Evolutionary conservation across 2,113 vertebrate genomes (phyloP).

Genomic region (Urocitellus parryii): DNA sequence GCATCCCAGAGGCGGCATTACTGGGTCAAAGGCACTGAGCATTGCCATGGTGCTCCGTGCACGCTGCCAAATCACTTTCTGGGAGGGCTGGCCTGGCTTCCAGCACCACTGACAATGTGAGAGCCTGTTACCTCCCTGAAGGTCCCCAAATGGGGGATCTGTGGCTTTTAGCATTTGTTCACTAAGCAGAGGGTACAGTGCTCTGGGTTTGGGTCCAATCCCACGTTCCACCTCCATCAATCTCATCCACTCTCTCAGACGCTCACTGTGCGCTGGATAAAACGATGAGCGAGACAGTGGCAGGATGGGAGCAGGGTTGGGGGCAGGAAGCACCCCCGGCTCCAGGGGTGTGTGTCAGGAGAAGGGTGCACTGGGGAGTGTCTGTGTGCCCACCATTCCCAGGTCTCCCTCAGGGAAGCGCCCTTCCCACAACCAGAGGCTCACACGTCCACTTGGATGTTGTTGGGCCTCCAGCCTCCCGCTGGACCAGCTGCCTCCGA

Average conservation of each 20-base stretch:
- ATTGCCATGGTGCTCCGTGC: neutral
- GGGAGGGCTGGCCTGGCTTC: neutral
- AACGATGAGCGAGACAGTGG: fast-evolving
- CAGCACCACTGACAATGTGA: too few species aligned
- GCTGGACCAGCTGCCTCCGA: fast-evolving
- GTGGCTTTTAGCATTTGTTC: neutral
- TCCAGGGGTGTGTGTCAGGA: neutral
- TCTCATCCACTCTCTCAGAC: neutral
- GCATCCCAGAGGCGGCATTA: neutral
- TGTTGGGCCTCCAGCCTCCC: too few species aligned
- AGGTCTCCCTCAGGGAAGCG: neutral
- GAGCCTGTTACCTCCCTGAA: neutral
- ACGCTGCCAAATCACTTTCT: neutral
- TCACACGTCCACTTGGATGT: fast-evolving
- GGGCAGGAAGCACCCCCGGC: fast-evolving
- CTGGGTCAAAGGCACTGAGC: neutral
- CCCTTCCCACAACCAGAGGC: fast-evolving
- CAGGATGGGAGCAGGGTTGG: neutral
- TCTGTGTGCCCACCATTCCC: neutral
- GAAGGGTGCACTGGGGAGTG: fast-evolving
- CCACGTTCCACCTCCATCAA: fast-evolving
- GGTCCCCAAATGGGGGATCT: fast-evolving
- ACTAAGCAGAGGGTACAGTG: neutral
- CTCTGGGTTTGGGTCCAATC: neutral
- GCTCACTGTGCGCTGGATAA: too few species aligned